Evolutionary conservation across 2,797 vertebrate species (phyloP).

Genomic region (Liasis olivaceus): DNA sequence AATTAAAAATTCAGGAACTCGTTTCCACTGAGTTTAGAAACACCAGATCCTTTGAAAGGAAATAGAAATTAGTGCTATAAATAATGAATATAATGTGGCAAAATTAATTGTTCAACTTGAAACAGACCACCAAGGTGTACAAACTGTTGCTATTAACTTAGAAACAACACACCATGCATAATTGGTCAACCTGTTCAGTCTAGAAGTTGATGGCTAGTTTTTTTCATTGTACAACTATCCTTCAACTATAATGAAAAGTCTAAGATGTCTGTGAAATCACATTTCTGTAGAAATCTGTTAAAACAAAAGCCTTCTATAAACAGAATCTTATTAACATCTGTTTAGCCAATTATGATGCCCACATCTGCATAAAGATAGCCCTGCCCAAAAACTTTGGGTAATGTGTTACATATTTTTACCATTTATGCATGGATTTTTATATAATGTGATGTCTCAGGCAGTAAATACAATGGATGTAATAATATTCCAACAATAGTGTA

Average conservation of each 20-base stretch:
- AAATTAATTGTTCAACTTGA: conserved; percentile 11
- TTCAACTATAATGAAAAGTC: conserved; percentile 6
- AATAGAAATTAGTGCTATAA: conserved; percentile 25
- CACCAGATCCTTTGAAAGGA: conserved; percentile 10
- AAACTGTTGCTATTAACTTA: neutral
- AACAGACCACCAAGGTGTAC: neutral
- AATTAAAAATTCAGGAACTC: conserved; percentile 45
- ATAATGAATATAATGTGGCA: conserved; percentile 23
- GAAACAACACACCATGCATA: conserved; percentile 31
- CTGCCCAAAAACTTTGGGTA: too few species aligned
- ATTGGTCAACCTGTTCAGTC: conserved; percentile 48
- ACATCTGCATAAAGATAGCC: conserved; percentile 31
- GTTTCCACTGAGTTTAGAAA: conserved; percentile 39
- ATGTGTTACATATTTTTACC: neutral
- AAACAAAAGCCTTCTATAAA: conserved; percentile 53
- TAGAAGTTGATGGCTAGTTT: conserved; percentile 30
- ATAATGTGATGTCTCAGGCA: conserved; percentile 16
- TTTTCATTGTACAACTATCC: neutral
- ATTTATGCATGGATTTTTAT: neutral
- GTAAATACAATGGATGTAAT: conserved; percentile 12
- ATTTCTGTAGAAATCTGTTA: conserved; percentile 55
- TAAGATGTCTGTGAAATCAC: neutral
- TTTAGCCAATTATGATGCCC: conserved; percentile 47
- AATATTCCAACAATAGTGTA: too few species aligned
- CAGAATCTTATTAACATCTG: conserved; percentile 40